Evolutionary conservation across 2,888 invertebrate genomes (phyloP).

Genomic region (Acrobasis suavella): DNA sequence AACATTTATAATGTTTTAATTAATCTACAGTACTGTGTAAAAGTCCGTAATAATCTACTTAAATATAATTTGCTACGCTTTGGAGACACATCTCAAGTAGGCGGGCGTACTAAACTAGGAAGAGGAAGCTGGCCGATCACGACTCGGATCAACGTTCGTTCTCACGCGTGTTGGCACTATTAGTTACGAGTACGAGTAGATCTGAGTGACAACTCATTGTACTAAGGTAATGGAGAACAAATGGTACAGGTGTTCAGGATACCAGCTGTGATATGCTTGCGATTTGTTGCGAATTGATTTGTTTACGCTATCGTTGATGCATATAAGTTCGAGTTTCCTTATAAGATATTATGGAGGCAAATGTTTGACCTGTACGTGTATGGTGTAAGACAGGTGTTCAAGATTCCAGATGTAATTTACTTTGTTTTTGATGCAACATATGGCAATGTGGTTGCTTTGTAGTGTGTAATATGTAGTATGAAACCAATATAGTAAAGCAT

Average conservation of each 20-base stretch:
- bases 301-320: slow-evolving; percentile 1
- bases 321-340: not conserved
- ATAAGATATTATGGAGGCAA: no score
- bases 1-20: no score
- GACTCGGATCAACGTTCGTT: slow-evolving; percentile 51
- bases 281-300: slow-evolving; percentile 3
- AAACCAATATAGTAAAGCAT: no score
- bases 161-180: slow-evolving; percentile 56
- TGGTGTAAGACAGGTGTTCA: no score
- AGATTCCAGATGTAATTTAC: no score
- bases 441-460: no score
- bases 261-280: not conserved
- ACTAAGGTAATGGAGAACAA: slow-evolving; percentile 28
- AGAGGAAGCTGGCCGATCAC: slow-evolving; percentile 51
- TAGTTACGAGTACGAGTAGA: slow-evolving; percentile 55
- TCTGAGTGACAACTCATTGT: slow-evolving; percentile 36
- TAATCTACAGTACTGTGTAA: no score
- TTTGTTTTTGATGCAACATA: no score
- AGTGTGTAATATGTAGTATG: no score
- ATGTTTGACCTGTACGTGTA: no score
- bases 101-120: slow-evolving; percentile 38
- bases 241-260: not conserved
- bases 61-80: slow-evolving; percentile 1
- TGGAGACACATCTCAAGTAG: slow-evolving; percentile 12
- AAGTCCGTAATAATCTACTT: not conserved